Conservation (phyloP, 2,113 vertebrate genomes). For the Ammodytes marinus region DNA sequence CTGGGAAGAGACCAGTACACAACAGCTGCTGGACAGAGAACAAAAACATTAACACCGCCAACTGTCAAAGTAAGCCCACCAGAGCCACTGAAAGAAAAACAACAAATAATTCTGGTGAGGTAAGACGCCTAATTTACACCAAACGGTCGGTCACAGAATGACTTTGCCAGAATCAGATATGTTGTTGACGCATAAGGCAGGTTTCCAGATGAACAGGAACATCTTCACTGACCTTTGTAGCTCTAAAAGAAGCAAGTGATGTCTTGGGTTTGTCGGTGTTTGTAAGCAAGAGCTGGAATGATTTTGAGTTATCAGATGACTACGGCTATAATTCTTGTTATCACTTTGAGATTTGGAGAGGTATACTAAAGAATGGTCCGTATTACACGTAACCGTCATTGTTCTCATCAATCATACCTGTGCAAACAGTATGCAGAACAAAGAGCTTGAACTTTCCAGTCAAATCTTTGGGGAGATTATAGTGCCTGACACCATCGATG, state of each 20-base stretch:
- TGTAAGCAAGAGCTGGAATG: not conserved
- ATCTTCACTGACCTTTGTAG: constrained; percentile 31
- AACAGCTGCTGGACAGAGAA: constrained; percentile 61
- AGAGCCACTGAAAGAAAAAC: constrained; percentile 57
- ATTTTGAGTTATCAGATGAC: not conserved
- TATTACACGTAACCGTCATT: not conserved
- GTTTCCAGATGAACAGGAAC: not conserved
- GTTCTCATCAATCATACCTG: not conserved
- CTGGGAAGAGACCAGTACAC: constrained; percentile 20
- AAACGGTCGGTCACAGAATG: not conserved
- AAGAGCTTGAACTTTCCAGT: not conserved
- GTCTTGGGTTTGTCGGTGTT: not conserved
- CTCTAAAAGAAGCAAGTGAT: not conserved
- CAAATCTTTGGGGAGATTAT: not conserved
- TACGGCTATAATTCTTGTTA: not conserved
- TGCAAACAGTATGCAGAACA: not conserved
- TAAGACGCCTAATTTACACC: constrained; percentile 52
- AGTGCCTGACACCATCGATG: not conserved
- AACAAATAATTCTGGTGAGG: constrained; percentile 54
- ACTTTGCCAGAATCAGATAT: not conserved
- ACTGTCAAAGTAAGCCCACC: constrained; percentile 17
- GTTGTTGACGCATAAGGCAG: not conserved
- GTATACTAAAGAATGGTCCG: not conserved
- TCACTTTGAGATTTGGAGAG: not conserved
- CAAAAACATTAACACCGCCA: constrained; percentile 61